Conservation (phyloP, 2,888 invertebrate genomes). For the Tyria jacobaeae region DNA sequence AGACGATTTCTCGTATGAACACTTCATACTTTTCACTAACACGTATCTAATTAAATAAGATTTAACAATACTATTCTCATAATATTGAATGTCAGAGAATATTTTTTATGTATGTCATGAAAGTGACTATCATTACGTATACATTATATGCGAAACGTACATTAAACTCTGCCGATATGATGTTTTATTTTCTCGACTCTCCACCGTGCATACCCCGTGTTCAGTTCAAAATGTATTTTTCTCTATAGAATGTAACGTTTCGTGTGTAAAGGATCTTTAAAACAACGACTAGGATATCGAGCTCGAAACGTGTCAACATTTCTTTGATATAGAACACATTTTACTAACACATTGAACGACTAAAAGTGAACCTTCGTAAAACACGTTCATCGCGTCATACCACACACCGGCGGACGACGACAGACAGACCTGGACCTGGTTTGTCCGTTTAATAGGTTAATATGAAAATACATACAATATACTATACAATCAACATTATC, state of each 20-base stretch:
- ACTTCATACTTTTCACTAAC: slow-evolving; percentile 24
- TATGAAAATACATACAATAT: no score
- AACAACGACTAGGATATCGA: neutral
- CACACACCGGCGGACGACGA: neutral
- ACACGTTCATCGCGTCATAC: slow-evolving; percentile 12
- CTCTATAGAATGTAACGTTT: slow-evolving; percentile 26
- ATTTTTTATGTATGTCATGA: slow-evolving; percentile 1
- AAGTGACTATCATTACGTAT: neutral
- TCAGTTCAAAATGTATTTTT: slow-evolving; percentile 34
- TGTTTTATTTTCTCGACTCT: slow-evolving; percentile 93
- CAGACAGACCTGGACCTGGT: neutral
- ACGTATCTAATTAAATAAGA: slow-evolving; percentile 27
- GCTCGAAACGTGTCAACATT: slow-evolving; percentile 3
- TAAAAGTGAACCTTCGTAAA: slow-evolving; percentile 32
- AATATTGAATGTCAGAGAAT: neutral
- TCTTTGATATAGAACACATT: neutral
- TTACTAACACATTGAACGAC: neutral
- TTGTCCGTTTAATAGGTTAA: neutral
- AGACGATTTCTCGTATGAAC: slow-evolving; percentile 31
- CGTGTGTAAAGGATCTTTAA: neutral
- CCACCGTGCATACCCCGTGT: slow-evolving; percentile 27
- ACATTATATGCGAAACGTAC: slow-evolving; percentile 89
- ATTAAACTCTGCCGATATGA: slow-evolving; percentile 95
- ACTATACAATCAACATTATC: no score
- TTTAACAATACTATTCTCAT: slow-evolving; percentile 11